Percentiles rank a stretch among this genome's conserved stretches.
Evolutionary conservation across 2,888 invertebrate genomes (phyloP).

Genomic region (Nemoura dubitans): DNA sequence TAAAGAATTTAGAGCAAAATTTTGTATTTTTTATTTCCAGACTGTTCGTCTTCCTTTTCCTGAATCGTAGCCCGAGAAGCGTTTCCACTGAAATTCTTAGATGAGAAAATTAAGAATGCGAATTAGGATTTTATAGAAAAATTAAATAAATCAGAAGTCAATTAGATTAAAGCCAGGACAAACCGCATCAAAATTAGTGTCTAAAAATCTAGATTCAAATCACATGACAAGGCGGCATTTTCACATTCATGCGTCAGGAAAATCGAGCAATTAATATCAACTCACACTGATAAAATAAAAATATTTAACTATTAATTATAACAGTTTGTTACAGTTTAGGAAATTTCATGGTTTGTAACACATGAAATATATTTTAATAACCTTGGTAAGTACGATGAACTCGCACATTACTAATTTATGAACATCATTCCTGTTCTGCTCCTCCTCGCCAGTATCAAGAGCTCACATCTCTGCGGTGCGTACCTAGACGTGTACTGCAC

Average conservation of each 20-base stretch:
- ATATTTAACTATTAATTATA: constrained; percentile 7
- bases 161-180: neutral
- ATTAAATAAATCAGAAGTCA: neutral
- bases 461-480: neutral
- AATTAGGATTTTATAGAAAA: neutral
- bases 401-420: neutral
- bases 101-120: neutral
- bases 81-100: neutral
- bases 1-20: neutral
- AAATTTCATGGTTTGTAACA: constrained; percentile 10
- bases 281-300: neutral
- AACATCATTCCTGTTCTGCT: neutral
- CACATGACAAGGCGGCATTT: neutral
- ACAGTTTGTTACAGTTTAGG: neutral
- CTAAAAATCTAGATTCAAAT: neutral
- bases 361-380: constrained; percentile 14
- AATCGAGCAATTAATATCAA: constrained; percentile 4
- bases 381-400: constrained; percentile 24
- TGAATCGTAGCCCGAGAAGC: neutral
- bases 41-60: neutral
- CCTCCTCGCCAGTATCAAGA: neutral
- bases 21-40: neutral
- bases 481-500: neutral
- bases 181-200: neutral
- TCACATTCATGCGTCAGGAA: neutral